A percentile compares a stretch with the other conserved stretches of the same genome.
phyloP scores from a whole-genome alignment of 2,797 vertebrate species.

The Acestrorhynchus altus region DNA sequence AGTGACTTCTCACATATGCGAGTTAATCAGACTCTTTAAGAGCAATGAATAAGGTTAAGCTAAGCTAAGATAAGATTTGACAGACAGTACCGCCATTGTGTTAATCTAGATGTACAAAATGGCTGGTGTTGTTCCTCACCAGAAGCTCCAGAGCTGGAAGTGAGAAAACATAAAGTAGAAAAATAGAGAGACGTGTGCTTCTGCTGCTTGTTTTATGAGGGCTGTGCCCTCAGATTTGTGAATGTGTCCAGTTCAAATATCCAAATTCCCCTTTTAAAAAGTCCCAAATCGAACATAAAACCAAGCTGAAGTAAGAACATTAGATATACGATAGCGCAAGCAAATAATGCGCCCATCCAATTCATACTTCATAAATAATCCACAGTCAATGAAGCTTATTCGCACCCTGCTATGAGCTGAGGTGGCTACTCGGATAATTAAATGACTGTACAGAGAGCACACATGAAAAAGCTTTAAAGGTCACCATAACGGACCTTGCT shows the following conservation, averaged over 20 bases:
- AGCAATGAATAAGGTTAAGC: neutral
- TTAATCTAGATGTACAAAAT: slow-evolving; percentile 13
- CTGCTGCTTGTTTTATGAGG: slow-evolving; percentile 34
- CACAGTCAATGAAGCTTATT: slow-evolving; percentile 38
- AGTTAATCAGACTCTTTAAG: neutral
- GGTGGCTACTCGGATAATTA: slow-evolving; percentile 28
- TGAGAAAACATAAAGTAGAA: slow-evolving; percentile 12
- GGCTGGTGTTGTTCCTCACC: slow-evolving; percentile 9
- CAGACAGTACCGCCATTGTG: neutral
- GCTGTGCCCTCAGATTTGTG: slow-evolving; percentile 24
- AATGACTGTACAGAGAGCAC: neutral
- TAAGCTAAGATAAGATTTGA: slow-evolving; percentile 1
- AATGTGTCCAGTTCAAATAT: slow-evolving; percentile 44
- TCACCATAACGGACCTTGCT: slow-evolving; percentile 9
- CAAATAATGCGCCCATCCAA: slow-evolving; percentile 30
- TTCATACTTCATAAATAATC: slow-evolving; percentile 50
- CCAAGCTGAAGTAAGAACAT: slow-evolving; percentile 33
- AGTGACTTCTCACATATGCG: neutral
- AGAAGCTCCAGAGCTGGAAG: slow-evolving; percentile 2
- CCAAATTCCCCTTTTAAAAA: slow-evolving; percentile 39
- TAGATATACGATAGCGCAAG: slow-evolving; percentile 26
- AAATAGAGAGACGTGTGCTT: neutral
- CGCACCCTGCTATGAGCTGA: slow-evolving; percentile 36
- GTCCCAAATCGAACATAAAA: slow-evolving; percentile 34
- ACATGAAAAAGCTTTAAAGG: slow-evolving; percentile 44